phyloP scores from a whole-genome alignment of 2,888 invertebrate species.

The Hyles lineata region DNA sequence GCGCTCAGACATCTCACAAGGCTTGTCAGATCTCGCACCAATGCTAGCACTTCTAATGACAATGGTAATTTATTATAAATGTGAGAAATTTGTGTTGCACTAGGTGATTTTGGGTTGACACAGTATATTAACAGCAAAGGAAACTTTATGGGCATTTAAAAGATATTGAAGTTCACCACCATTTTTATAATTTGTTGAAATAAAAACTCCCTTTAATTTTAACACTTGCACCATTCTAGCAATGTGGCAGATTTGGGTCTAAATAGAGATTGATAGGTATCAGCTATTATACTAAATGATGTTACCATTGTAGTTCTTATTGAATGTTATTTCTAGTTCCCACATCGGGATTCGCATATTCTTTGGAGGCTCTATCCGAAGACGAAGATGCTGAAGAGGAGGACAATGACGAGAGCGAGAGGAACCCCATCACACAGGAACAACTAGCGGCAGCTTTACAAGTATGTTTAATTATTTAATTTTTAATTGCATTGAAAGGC shows the following conservation, averaged over 20 bases:
- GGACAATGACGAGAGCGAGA: slow-evolving; percentile 70
- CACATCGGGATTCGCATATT: slow-evolving; percentile 79
- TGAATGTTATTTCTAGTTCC: slow-evolving; percentile 65
- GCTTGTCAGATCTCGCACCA: slow-evolving; percentile 78
- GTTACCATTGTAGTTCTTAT: neutral
- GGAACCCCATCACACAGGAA: slow-evolving; percentile 88
- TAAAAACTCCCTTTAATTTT: too few species aligned
- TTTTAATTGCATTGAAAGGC: neutral
- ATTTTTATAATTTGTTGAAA: too few species aligned
- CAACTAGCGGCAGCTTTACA: slow-evolving; percentile 91
- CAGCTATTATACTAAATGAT: too few species aligned
- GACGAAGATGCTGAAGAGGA: slow-evolving; percentile 79
- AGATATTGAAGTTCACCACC: too few species aligned
- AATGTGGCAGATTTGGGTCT: too few species aligned
- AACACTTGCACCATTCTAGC: too few species aligned
- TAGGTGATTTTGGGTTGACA: too few species aligned
- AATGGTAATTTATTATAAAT: slow-evolving; percentile 53
- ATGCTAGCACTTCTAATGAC: slow-evolving; percentile 55
- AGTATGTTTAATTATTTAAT: slow-evolving; percentile 54
- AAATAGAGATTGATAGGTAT: too few species aligned
- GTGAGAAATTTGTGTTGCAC: neutral
- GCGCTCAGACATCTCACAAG: slow-evolving; percentile 88
- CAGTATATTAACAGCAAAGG: too few species aligned
- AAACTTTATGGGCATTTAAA: too few species aligned
- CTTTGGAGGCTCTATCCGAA: slow-evolving; percentile 78